A percentile compares a stretch with the other conserved stretches of the same genome.
Evolutionary conservation across 2,888 invertebrate species (phyloP).

Genomic region (Drosophila pseudotakahashii): DNA sequence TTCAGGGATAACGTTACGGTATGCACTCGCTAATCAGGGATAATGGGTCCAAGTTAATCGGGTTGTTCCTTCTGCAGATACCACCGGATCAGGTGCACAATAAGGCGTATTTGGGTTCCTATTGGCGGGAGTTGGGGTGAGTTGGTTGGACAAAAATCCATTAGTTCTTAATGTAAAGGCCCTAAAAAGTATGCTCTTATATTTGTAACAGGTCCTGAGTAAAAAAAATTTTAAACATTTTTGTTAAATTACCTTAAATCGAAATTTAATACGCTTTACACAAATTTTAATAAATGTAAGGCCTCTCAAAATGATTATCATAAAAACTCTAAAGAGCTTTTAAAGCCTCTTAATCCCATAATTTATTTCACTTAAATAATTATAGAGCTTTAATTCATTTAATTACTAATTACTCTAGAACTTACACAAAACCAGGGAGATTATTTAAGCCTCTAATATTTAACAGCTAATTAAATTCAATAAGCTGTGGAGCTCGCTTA

Average conservation of each 20-base stretch:
- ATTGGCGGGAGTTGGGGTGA: conserved; percentile 84
- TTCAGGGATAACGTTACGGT: conserved; percentile 84
- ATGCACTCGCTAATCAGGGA: conserved; percentile 44
- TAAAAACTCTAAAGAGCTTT: no score
- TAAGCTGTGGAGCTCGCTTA: no score
- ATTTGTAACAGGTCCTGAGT: neutral
- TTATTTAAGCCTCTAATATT: neutral
- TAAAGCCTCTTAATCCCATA: neutral
- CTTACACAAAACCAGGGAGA: neutral
- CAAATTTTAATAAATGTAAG: neutral
- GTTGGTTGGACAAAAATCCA: conserved; percentile 14
- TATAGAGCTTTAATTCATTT: neutral
- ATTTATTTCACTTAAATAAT: neutral
- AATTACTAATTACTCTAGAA: neutral
- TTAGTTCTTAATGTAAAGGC: neutral
- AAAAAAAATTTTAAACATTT: neutral
- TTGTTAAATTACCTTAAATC: neutral
- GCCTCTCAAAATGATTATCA: no score
- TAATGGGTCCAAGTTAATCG: conserved; percentile 4
- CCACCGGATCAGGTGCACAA: conserved; percentile 83
- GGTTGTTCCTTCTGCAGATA: conserved; percentile 64
- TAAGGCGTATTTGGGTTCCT: conserved; percentile 83
- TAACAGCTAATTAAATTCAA: neutral
- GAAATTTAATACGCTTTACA: neutral
- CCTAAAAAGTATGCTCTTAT: neutral